phyloP scores from a whole-genome alignment of 2,797 vertebrate genomes.

The Platyrinchus mystaceus region DNA sequence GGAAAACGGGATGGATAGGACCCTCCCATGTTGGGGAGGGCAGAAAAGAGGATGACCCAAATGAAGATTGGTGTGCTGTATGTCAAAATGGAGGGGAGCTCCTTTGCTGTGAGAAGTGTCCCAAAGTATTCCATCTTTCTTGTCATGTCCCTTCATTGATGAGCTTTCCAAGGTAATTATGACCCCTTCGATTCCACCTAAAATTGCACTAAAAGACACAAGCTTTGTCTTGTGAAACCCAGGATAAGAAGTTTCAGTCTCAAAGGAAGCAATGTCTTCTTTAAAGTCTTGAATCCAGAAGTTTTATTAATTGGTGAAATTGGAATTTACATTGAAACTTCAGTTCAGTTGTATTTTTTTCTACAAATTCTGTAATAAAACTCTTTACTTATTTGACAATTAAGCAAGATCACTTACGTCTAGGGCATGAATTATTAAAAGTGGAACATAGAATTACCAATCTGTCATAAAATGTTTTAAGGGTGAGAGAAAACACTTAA shows the following conservation, averaged over 20 bases:
- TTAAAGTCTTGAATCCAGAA: neutral
- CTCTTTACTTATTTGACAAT: neutral
- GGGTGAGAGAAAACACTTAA: neutral
- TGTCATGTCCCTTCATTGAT: constrained; percentile 80
- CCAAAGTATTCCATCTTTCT: constrained; percentile 83
- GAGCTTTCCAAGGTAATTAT: constrained; percentile 79
- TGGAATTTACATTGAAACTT: neutral
- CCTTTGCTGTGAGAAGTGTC: constrained; percentile 83
- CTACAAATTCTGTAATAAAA: neutral
- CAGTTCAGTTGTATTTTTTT: neutral
- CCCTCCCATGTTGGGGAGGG: constrained; percentile 60
- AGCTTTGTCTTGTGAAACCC: neutral
- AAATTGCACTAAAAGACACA: neutral
- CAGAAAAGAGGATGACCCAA: constrained; percentile 82
- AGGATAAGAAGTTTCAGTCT: neutral
- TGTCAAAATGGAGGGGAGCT: constrained; percentile 84
- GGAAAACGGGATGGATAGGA: constrained; percentile 69
- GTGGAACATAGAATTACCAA: neutral
- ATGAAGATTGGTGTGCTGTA: constrained; percentile 84
- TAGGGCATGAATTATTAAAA: neutral
- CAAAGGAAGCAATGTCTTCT: neutral
- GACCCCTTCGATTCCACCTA: neutral
- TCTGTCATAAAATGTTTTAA: neutral
- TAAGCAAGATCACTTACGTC: neutral
- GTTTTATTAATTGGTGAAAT: neutral